These are phyloP conservation scores for Cyrtonyx montezumae DNA, from an alignment of 2,113 vertebrate genomes.

Conservation along the genomic window DNA sequence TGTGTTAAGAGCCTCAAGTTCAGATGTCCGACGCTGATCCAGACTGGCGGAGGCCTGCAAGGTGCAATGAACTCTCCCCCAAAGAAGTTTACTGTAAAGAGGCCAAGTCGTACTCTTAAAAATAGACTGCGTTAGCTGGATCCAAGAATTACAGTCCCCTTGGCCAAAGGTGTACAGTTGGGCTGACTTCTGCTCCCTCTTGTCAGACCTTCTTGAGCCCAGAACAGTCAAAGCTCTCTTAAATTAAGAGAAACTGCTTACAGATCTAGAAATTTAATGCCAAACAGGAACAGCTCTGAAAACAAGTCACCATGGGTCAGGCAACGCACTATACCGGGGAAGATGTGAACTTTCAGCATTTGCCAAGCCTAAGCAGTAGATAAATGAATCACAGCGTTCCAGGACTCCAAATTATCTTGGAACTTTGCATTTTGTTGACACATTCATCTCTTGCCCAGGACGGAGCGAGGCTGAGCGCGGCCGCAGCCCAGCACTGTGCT, in stretches of 20 bases:
- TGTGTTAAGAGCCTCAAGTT: slow-evolving; percentile 8
- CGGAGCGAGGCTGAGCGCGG: neutral
- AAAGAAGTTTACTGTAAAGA: slow-evolving; percentile 61
- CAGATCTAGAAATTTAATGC: slow-evolving; percentile 50
- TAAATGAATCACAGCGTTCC: slow-evolving; percentile 47
- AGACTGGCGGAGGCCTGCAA: slow-evolving; percentile 26
- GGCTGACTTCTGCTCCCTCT: slow-evolving; percentile 56
- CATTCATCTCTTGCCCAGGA: slow-evolving; percentile 22
- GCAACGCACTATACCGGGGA: neutral
- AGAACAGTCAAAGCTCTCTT: slow-evolving; percentile 53
- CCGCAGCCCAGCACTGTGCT: neutral
- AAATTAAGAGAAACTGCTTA: slow-evolving; percentile 62
- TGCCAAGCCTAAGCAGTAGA: slow-evolving; percentile 27
- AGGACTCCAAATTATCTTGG: slow-evolving; percentile 25
- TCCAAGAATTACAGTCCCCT: slow-evolving; percentile 72
- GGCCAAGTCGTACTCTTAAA: slow-evolving; percentile 64
- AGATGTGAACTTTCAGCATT: neutral
- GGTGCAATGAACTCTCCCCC: slow-evolving; percentile 67
- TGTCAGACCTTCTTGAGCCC: slow-evolving; percentile 62
- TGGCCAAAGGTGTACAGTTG: slow-evolving; percentile 69
- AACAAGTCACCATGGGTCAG: slow-evolving; percentile 49
- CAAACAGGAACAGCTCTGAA: slow-evolving; percentile 40
- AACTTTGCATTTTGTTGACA: slow-evolving; percentile 30
- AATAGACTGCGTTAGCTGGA: slow-evolving; percentile 60
- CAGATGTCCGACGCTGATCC: slow-evolving; percentile 25